These are phyloP conservation scores for Plutella xylostella DNA, from an alignment of 2,888 invertebrate genomes.

Conservation along the genomic window DNA sequence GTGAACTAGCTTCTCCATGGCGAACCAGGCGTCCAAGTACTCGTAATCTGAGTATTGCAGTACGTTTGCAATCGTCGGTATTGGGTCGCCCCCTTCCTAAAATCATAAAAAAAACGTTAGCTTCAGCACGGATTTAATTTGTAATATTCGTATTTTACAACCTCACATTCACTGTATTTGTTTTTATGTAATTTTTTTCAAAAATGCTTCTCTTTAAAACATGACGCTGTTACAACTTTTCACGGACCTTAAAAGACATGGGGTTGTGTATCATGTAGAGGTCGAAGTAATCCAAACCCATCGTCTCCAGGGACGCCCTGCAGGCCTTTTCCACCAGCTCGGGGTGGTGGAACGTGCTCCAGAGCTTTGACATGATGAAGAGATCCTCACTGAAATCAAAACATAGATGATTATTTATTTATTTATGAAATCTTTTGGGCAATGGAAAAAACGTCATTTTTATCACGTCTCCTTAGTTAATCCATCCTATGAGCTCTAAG, in stretches of 20 bases:
- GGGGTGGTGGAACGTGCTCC: conserved; percentile 78
- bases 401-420: no score
- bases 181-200: background rate
- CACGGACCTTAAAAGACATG: conserved; percentile 71
- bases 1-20: conserved; percentile 79
- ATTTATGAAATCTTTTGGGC: no score
- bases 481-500: no score
- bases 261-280: conserved; percentile 88
- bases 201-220: background rate
- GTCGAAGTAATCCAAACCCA: conserved; percentile 82
- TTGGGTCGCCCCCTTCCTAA: conserved; percentile 59
- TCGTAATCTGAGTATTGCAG: conserved; percentile 61
- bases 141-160: background rate
- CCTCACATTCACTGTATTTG: background rate
- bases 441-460: no score
- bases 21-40: conserved; percentile 84
- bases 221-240: no score
- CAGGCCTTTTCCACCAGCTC: conserved; percentile 76
- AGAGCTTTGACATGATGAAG: conserved; percentile 77
- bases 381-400: conserved; percentile 71
- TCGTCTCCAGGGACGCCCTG: conserved; percentile 69
- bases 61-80: conserved; percentile 71
- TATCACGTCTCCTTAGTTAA: no score
- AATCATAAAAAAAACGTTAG: background rate
- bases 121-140: background rate